Evolutionary conservation across 2,888 invertebrate genomes (phyloP).

Genomic region (Junonia oenone): DNA sequence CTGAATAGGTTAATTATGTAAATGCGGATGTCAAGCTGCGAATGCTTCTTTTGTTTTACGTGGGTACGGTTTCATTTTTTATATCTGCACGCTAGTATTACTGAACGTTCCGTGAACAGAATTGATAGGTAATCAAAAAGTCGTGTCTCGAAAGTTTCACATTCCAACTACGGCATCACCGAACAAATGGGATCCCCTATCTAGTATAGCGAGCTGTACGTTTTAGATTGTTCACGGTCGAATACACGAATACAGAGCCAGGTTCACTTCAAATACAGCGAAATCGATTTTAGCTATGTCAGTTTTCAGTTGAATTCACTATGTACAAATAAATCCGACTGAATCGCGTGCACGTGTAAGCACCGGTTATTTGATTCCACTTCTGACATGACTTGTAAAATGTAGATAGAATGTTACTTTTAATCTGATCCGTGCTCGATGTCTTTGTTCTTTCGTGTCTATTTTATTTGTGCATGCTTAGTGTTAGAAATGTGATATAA

Average conservation of each 20-base stretch:
- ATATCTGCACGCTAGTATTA: neutral
- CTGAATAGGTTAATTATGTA: slow-evolving; percentile 25
- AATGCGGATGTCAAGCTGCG: slow-evolving; percentile 15
- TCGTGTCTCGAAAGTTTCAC: slow-evolving; percentile 27
- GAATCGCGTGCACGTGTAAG: slow-evolving; percentile 28
- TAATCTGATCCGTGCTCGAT: slow-evolving; percentile 11
- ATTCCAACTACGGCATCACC: slow-evolving; percentile 30
- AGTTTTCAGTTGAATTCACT: slow-evolving; percentile 34
- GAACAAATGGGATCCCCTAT: slow-evolving; percentile 36
- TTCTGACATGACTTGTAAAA: slow-evolving; percentile 25
- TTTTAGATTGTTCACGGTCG: slow-evolving; percentile 39
- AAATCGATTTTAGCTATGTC: slow-evolving; percentile 32
- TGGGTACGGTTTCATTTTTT: neutral
- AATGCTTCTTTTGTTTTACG: slow-evolving; percentile 1
- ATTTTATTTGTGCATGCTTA: neutral
- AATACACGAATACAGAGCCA: slow-evolving; percentile 35
- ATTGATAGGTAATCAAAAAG: slow-evolving; percentile 21
- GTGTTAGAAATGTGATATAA: neutral
- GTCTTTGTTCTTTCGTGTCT: slow-evolving; percentile 9
- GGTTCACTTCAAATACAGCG: slow-evolving; percentile 31
- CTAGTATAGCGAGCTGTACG: slow-evolving; percentile 30
- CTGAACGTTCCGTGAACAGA: slow-evolving; percentile 9
- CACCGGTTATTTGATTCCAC: slow-evolving; percentile 32
- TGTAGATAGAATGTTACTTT: slow-evolving; percentile 16
- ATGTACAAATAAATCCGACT: slow-evolving; percentile 34